Evolutionary conservation across 2,888 invertebrate genomes (phyloP).

Genomic region (Acanthosoma haemorrhoidale): DNA sequence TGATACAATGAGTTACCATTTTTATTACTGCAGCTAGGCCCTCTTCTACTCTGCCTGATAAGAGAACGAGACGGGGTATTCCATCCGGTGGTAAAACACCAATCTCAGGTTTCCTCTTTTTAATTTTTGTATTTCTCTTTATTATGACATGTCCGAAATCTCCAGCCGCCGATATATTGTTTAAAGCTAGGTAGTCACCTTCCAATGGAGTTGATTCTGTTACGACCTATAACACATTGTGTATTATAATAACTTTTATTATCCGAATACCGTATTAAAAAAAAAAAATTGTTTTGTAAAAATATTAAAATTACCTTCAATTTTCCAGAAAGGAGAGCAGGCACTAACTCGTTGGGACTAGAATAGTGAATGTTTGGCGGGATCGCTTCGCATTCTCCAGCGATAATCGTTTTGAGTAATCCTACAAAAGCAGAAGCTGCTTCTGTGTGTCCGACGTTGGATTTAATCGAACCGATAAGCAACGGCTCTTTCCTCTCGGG

Average conservation of each 20-base stretch:
- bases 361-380: slow-evolving; percentile 43
- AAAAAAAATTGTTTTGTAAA: neutral
- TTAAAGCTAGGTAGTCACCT: slow-evolving; percentile 51
- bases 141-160: slow-evolving; percentile 49
- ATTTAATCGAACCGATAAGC: slow-evolving; percentile 56
- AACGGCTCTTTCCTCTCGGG: slow-evolving; percentile 45
- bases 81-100: slow-evolving; percentile 37
- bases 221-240: slow-evolving; percentile 41
- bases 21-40: slow-evolving; percentile 46
- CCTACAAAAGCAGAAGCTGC: slow-evolving; percentile 49
- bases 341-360: slow-evolving; percentile 40
- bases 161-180: slow-evolving; percentile 49
- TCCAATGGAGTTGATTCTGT: slow-evolving; percentile 43
- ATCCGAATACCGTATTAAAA: neutral
- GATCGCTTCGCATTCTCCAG: slow-evolving; percentile 42
- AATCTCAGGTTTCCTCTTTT: slow-evolving; percentile 22
- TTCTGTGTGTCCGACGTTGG: slow-evolving; percentile 58
- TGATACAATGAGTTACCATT: slow-evolving; percentile 38
- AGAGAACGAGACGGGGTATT: slow-evolving; percentile 47
- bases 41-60: slow-evolving; percentile 51
- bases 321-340: slow-evolving; percentile 40
- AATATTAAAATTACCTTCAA: slow-evolving; percentile 40
- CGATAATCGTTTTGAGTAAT: slow-evolving; percentile 47
- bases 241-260: neutral
- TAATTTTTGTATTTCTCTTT: slow-evolving; percentile 46